A percentile compares a stretch with the other conserved stretches of the same genome.
Evolutionary conservation across 1,140 invertebrate genomes (phyloP).

Genomic region (Sycophila sp.): DNA sequence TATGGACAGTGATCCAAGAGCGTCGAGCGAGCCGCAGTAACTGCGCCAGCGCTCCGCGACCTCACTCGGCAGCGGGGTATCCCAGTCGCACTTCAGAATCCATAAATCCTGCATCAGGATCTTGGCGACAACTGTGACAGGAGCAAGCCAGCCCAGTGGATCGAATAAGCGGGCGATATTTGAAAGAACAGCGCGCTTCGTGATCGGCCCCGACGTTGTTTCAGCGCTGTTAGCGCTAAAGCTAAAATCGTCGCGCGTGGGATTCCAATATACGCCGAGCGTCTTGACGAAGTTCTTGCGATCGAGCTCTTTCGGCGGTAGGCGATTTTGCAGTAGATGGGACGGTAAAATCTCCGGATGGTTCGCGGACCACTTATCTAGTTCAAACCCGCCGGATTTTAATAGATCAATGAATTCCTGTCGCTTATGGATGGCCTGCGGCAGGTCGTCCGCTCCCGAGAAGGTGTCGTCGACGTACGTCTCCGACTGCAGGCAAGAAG

Average conservation of each 20-base stretch:
- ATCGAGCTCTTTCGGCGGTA: neutral
- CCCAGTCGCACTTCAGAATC: conserved; percentile 1
- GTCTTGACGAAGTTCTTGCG: neutral
- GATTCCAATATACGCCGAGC: neutral
- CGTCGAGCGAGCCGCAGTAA: neutral
- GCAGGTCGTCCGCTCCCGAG: neutral
- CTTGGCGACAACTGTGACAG: neutral
- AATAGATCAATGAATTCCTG: neutral
- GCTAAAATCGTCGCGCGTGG: neutral
- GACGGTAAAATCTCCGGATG: neutral
- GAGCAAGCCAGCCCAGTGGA: neutral
- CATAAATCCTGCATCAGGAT: neutral
- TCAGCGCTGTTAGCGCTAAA: neutral
- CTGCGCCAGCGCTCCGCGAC: neutral
- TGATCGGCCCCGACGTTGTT: neutral
- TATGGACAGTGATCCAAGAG: neutral
- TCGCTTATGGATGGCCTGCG: neutral
- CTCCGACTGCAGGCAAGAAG: neutral
- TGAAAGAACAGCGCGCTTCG: neutral
- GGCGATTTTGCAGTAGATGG: conserved; percentile 3
- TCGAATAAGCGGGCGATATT: neutral
- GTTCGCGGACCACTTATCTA: neutral
- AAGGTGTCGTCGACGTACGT: neutral
- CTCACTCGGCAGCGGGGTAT: neutral
- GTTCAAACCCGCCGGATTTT: neutral